These are phyloP conservation scores for Zosterops hypoxanthus DNA, from an alignment of 2,113 vertebrate genomes.

Conservation along the genomic window DNA sequence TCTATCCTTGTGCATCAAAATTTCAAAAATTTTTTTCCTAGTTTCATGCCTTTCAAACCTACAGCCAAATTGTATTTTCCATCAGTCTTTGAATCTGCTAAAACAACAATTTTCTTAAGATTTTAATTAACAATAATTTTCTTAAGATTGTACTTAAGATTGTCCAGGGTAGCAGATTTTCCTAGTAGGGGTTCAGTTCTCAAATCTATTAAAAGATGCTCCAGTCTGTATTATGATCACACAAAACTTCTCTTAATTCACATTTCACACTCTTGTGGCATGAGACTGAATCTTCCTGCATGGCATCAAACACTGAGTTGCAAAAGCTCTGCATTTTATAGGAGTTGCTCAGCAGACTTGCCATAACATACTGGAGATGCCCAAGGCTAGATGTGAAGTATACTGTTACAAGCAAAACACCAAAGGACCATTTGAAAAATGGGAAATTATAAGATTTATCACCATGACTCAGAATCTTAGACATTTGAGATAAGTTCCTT, in stretches of 20 bases:
- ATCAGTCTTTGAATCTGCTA: background rate
- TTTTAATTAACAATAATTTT: background rate
- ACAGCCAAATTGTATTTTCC: background rate
- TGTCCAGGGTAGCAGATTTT: background rate
- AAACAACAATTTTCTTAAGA: background rate
- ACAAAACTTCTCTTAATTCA: background rate
- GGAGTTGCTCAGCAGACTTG: background rate
- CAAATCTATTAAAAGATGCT: background rate
- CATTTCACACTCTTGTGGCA: fast-evolving
- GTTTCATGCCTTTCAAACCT: background rate
- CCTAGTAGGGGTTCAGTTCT: background rate
- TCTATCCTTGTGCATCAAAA: background rate
- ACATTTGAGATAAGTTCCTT: background rate
- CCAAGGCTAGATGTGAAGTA: background rate
- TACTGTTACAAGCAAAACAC: background rate
- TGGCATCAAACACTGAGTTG: background rate
- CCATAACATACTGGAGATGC: background rate
- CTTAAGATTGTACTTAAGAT: background rate
- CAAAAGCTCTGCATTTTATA: background rate
- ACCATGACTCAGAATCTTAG: background rate
- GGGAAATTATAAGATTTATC: background rate
- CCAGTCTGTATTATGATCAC: fast-evolving
- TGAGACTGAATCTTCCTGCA: background rate
- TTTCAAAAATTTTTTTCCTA: background rate
- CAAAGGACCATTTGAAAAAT: background rate